A percentile compares a stretch with the other conserved stretches of the same genome.
phyloP scores from a whole-genome alignment of 2,113 vertebrate genomes.

The Eptatretus burgeri region DNA sequence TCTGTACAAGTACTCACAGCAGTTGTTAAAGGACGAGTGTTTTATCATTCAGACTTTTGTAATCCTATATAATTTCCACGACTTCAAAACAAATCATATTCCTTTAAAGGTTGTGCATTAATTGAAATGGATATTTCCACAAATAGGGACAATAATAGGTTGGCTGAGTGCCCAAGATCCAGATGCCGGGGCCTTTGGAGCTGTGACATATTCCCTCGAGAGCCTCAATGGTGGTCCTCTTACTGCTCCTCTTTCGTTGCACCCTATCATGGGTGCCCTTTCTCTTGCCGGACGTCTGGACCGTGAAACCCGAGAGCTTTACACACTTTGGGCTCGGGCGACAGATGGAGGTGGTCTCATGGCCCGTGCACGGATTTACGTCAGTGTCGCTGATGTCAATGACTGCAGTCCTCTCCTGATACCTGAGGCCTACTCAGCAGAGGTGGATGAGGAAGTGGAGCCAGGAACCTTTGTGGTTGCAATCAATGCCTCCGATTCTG shows the following conservation, averaged over 20 bases:
- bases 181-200: constrained; percentile 55
- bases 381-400: constrained; percentile 65
- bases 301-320: constrained; percentile 52
- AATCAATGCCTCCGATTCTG: constrained; percentile 38
- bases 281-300: constrained; percentile 51
- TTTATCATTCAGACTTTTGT: not conserved
- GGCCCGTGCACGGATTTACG: constrained; percentile 45
- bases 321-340: constrained; percentile 39
- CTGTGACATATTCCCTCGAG: constrained; percentile 54
- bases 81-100: not conserved
- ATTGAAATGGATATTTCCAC: not conserved
- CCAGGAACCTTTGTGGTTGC: constrained; percentile 32
- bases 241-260: constrained; percentile 56
- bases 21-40: not conserved
- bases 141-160: constrained; percentile 60
- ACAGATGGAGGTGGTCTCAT: constrained; percentile 50
- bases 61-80: not conserved
- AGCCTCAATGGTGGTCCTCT: constrained; percentile 37
- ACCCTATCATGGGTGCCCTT: constrained; percentile 68
- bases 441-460: constrained; percentile 40
- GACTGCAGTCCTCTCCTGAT: constrained; percentile 51
- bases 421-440: constrained; percentile 29
- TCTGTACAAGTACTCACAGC: not conserved
- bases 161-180: constrained; percentile 65
- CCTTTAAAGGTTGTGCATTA: not conserved